phyloP scores from a whole-genome alignment of 2,888 invertebrate species.

The Macroteleia sp. region DNA sequence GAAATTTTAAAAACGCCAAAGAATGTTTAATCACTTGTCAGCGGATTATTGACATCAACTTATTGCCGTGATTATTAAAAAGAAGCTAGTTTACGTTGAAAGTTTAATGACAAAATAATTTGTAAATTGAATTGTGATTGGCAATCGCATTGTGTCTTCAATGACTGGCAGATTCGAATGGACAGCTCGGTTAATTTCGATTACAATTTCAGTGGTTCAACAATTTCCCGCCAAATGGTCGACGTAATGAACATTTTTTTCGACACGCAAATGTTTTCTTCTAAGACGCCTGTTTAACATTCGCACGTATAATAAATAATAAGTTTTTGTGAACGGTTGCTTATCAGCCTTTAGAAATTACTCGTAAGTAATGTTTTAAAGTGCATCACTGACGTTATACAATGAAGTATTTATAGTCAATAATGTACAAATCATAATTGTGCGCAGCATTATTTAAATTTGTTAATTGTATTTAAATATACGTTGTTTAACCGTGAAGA shows the following conservation, averaged over 20 bases:
- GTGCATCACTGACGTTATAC: no score
- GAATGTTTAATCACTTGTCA: no score
- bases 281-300: slow-evolving; percentile 22
- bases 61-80: no score
- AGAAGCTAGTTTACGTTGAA: neutral
- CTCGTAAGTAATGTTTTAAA: no score
- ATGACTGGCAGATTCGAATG: slow-evolving; percentile 13
- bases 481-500: no score
- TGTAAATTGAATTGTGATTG: neutral
- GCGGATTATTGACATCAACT: no score
- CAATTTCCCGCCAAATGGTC: slow-evolving; percentile 28
- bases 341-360: no score
- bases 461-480: no score
- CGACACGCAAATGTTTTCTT: slow-evolving; percentile 4
- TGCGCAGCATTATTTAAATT: no score
- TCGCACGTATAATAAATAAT: slow-evolving; percentile 1
- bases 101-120: neutral
- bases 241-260: slow-evolving; percentile 39
- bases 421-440: no score
- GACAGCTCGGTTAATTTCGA: slow-evolving; percentile 3
- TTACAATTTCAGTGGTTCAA: slow-evolving; percentile 37
- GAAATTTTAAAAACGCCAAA: no score
- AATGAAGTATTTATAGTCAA: no score
- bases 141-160: neutral
- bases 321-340: slow-evolving; percentile 30